These are phyloP conservation scores for Tyto alba DNA, from an alignment of 2,113 vertebrate species.

Conservation along the genomic window DNA sequence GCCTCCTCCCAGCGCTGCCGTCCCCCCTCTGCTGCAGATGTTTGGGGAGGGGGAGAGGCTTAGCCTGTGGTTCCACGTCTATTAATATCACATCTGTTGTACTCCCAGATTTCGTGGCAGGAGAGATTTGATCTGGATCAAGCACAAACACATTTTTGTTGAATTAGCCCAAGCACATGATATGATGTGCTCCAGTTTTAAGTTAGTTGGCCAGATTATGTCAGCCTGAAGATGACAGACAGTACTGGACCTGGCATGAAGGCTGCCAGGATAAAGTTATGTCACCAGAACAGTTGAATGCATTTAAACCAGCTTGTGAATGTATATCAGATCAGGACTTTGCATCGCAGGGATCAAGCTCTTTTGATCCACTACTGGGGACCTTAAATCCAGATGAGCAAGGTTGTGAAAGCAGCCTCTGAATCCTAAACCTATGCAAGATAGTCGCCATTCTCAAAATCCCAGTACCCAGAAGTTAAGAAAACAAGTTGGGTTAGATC, in stretches of 20 bases:
- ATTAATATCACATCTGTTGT: constrained; percentile 60
- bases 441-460: background rate
- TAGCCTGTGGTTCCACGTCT: constrained; percentile 21
- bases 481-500: background rate
- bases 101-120: constrained; percentile 16
- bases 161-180: background rate
- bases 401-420: background rate
- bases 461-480: background rate
- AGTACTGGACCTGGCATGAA: background rate
- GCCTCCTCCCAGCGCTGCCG: background rate
- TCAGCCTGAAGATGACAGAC: background rate
- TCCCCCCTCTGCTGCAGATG: background rate
- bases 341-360: background rate
- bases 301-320: background rate
- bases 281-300: background rate
- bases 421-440: background rate
- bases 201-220: background rate
- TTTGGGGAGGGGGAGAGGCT: constrained; percentile 16
- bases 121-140: constrained; percentile 39
- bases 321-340: background rate
- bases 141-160: constrained; percentile 48
- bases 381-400: background rate
- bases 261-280: background rate
- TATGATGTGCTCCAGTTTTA: background rate
- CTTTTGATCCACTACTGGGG: background rate